Conservation (phyloP, 2,113 vertebrate genomes). For the Poeciliopsis retropinna region DNA sequence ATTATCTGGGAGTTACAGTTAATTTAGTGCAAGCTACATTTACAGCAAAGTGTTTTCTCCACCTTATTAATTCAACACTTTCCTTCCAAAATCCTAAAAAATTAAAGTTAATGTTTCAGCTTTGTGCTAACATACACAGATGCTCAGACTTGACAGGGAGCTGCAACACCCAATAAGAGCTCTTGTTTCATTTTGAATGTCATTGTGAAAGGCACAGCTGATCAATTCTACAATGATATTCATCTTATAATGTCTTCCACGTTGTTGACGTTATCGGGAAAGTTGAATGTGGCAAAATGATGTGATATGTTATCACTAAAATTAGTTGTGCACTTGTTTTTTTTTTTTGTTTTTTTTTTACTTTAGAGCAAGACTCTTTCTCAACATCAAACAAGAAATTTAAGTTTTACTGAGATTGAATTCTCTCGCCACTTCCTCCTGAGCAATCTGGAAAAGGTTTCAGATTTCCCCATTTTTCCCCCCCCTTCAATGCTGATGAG, state of each 20-base stretch:
- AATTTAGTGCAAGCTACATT: neutral
- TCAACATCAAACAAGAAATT: neutral
- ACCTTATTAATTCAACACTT: neutral
- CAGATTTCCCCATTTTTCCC: neutral
- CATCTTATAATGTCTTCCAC: neutral
- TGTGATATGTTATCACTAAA: no score
- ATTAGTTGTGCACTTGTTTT: no score
- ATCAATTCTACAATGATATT: neutral
- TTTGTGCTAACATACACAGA: neutral
- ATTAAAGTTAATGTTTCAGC: neutral
- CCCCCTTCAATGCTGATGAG: neutral
- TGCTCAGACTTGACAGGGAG: neutral
- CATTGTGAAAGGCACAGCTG: neutral
- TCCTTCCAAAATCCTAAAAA: neutral
- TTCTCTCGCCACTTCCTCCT: neutral
- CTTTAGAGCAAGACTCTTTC: neutral
- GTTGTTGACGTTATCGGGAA: neutral
- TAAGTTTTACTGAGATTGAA: neutral
- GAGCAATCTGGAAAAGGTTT: neutral
- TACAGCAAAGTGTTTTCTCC: neutral
- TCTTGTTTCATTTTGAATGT: neutral
- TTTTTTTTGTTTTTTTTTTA: neutral
- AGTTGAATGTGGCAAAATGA: neutral
- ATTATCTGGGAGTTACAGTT: neutral
- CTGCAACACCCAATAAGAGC: neutral